phyloP scores from a whole-genome alignment of 1,140 invertebrate genomes.

The Mylabris phalerata region DNA sequence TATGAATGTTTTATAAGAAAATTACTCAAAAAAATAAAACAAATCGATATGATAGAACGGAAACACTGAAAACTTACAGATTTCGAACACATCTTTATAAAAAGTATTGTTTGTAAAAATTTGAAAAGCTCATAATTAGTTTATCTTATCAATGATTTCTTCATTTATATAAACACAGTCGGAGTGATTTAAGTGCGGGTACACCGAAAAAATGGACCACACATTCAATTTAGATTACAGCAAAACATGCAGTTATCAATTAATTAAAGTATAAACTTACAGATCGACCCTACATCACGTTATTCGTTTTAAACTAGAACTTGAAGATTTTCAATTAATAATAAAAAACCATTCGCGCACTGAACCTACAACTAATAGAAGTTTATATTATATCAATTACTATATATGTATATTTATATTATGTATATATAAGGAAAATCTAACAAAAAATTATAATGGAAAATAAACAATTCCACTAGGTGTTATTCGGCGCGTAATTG shows the following conservation, averaged over 20 bases:
- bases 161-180: constrained; percentile 11
- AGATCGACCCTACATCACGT: constrained; percentile 16
- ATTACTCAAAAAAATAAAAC: not conserved
- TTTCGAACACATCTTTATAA: constrained; percentile 17
- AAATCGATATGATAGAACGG: not conserved
- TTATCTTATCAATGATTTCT: not conserved
- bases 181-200: constrained; percentile 15
- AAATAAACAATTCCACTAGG: constrained; percentile 16
- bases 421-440: not conserved
- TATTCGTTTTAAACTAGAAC: not conserved
- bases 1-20: constrained; percentile 13
- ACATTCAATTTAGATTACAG: constrained; percentile 11
- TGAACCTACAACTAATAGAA: constrained; percentile 13
- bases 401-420: too few species aligned
- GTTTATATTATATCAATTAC: not conserved
- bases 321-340: not conserved
- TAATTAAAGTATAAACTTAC: constrained; percentile 9
- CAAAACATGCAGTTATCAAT: constrained; percentile 7
- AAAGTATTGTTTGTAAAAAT: constrained; percentile 10
- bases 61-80: constrained; percentile 17
- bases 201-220: constrained; percentile 3
- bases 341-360: constrained; percentile 14
- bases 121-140: constrained; percentile 19
- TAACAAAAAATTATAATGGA: constrained; percentile 3
- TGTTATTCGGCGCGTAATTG: constrained; percentile 13